A percentile compares a stretch with the other conserved stretches of the same genome.
These are phyloP conservation scores for Leptinotarsa rubiginosa DNA, from an alignment of 2,888 invertebrate genomes.

Conservation along the genomic window DNA sequence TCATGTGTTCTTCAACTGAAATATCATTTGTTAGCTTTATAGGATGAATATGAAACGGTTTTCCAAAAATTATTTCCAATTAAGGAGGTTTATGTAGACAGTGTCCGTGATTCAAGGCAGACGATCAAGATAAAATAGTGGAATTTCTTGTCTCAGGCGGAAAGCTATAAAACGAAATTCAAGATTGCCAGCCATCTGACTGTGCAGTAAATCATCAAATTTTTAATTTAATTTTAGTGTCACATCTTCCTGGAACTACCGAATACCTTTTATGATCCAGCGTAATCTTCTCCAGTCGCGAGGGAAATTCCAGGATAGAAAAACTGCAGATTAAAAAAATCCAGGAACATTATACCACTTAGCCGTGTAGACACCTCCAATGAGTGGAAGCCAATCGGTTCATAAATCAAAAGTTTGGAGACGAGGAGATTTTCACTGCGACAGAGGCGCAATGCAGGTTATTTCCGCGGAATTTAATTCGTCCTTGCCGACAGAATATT, in stretches of 20 bases:
- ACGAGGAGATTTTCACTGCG: constrained; percentile 48
- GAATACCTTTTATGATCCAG: constrained; percentile 20
- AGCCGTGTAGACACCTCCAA: neutral
- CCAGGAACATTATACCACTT: constrained; percentile 6
- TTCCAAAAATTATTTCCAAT: neutral
- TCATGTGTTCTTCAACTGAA: neutral
- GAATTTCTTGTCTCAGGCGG: constrained; percentile 5
- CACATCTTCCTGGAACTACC: constrained; percentile 23
- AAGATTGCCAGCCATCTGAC: constrained; percentile 24
- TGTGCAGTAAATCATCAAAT: constrained; percentile 26
- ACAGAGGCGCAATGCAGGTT: constrained; percentile 53
- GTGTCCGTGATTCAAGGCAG: neutral
- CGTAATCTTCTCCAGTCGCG: constrained; percentile 17
- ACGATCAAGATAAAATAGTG: neutral
- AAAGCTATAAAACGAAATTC: constrained; percentile 23
- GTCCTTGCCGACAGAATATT: constrained; percentile 9
- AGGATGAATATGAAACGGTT: no score
- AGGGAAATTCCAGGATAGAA: constrained; percentile 22
- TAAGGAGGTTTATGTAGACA: neutral
- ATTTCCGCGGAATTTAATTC: constrained; percentile 31
- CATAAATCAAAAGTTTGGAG: constrained; percentile 14
- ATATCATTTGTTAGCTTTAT: neutral
- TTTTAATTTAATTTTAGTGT: constrained; percentile 31
- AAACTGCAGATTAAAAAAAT: constrained; percentile 20
- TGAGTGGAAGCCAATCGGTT: constrained; percentile 11